Evolutionary conservation across 2,888 invertebrate genomes (phyloP), one percentile per base, ranked within the genome.

Genomic region (Microchrysa polita): DNA sequence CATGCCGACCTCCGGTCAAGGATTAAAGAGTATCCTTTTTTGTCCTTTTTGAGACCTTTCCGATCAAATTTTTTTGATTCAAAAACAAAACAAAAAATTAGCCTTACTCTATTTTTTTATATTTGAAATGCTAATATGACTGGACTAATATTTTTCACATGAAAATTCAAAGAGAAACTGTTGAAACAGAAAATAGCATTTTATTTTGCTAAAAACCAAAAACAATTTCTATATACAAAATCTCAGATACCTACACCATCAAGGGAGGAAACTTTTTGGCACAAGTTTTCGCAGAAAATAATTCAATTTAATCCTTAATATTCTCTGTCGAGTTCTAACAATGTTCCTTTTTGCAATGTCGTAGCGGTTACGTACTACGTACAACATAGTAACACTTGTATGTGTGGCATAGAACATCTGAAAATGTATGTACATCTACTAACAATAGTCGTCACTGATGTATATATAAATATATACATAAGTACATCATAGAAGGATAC

Each of bases 271-370:
- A 44, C 44, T 65, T 65, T 63, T 44, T 44, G 65, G 48, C 65
- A 44, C 22, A 20, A 65, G 20, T 65, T 65, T 65, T 22, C 65
- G 9, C 18, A 22, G 22, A 7, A 22, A 44, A 65, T 65, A 65
- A 65, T 65, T 65, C 44, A 65, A 44, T 65, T 65, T 65, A 65
- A 65, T 65, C 65, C 65, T 65, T 65, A 65, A 65, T 65, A 48
- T n/a, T n/a, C 65, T 65, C 48, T 65, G 22, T n/a, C 18, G 48
- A 42, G 44, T 65, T 48, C 65, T 44, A 44, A 44, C 65, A 65
- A 65, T 65, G 44, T 44, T 65, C 65, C 44, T 44, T 65, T 44
- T 42, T 42, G 65, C 44, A 44, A 42, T 65, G 44, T 65, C 65
- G 65, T 22, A 44, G 44, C 44, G 65, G 44, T 20, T 48, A 34